Percentiles rank a stretch among this genome's conserved stretches.
phyloP scores from a whole-genome alignment of 2,113 vertebrate genomes.

The Pelvicachromis taeniatus region DNA sequence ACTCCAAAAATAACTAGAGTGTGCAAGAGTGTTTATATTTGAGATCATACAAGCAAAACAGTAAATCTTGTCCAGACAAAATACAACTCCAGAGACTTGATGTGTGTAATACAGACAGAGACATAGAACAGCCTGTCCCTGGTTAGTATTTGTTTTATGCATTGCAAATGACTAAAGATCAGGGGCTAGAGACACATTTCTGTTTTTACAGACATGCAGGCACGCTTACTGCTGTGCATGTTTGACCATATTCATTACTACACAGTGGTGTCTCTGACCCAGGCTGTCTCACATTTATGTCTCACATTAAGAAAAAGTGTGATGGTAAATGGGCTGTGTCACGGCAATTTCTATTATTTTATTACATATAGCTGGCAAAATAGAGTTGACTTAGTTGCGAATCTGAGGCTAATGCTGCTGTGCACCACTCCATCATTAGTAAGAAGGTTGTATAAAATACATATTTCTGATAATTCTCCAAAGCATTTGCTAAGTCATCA shows the following conservation, averaged over 20 bases:
- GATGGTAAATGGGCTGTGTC: too few species aligned
- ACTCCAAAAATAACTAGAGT: neutral
- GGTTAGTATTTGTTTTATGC: conserved; percentile 32
- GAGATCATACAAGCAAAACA: conserved; percentile 38
- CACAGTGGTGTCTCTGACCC: too few species aligned
- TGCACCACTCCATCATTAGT: too few species aligned
- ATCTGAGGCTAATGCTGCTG: too few species aligned
- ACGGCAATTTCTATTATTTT: too few species aligned
- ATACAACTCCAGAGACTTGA: conserved; percentile 48
- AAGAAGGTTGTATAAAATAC: too few species aligned
- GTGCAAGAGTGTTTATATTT: neutral
- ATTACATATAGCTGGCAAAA: too few species aligned
- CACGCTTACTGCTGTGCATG: neutral
- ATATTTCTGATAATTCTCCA: too few species aligned
- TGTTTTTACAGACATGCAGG: neutral
- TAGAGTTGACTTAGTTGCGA: too few species aligned
- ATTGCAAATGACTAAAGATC: conserved; percentile 26
- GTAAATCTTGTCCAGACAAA: conserved; percentile 55
- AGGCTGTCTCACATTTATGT: too few species aligned
- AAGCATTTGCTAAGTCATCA: too few species aligned
- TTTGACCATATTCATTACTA: neutral
- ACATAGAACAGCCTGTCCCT: neutral
- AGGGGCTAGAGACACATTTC: neutral
- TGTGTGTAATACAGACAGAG: neutral
- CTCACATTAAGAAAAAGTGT: too few species aligned